Percentiles rank a stretch among this genome's conserved stretches.
Evolutionary conservation across 1,140 invertebrate genomes (phyloP).

Genomic region (Stegodyphus mimosarum): DNA sequence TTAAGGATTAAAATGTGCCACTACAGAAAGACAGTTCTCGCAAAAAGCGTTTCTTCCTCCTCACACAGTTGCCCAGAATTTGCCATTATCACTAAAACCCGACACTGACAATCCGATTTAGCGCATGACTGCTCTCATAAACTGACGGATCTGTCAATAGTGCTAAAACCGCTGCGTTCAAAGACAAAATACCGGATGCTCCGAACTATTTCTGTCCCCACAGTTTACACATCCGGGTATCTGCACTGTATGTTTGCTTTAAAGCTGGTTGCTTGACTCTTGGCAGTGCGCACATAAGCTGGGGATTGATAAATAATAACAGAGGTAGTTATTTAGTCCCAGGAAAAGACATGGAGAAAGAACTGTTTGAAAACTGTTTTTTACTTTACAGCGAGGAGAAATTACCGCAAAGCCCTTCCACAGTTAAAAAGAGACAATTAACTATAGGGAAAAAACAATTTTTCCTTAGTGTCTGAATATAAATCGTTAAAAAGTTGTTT

Average conservation of each 20-base stretch:
- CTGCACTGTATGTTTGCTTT: conserved; percentile 40
- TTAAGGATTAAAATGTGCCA: no score
- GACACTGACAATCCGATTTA: conserved; percentile 39
- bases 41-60: neutral
- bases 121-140: conserved; percentile 30
- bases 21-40: no score
- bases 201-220: conserved; percentile 49
- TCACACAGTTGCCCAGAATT: neutral
- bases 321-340: no score
- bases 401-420: no score
- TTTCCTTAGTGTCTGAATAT: neutral
- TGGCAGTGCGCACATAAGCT: neutral
- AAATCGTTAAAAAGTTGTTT: no score
- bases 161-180: neutral
- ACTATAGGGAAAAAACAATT: no score
- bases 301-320: conserved; percentile 22
- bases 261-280: neutral
- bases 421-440: no score
- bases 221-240: conserved; percentile 54
- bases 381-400: no score
- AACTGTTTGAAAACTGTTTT: no score
- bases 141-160: conserved; percentile 19
- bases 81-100: neutral
- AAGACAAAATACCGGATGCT: conserved; percentile 55
- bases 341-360: no score